These are phyloP conservation scores for Himalopsyche phryganea DNA, from an alignment of 1,140 invertebrate genomes.

Conservation along the genomic window DNA sequence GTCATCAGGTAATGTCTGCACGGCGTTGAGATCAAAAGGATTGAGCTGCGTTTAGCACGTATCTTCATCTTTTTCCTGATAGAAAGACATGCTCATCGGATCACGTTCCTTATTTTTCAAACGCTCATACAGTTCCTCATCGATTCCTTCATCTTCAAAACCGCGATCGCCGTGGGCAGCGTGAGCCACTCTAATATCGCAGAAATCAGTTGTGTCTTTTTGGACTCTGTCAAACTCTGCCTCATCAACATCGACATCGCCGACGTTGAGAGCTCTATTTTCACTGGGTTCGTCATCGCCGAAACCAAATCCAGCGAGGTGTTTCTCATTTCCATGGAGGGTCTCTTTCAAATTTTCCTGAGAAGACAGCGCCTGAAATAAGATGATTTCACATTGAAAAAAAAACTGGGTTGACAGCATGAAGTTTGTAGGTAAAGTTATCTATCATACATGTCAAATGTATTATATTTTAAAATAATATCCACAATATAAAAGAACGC, in stretches of 20 bases:
- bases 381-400: not conserved
- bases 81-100: slow-evolving; percentile 68
- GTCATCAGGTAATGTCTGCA: slow-evolving; percentile 57
- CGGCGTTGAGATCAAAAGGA: slow-evolving; percentile 61
- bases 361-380: slow-evolving; percentile 31
- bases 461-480: too few species aligned
- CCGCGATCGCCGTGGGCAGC: slow-evolving; percentile 39
- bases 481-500: too few species aligned
- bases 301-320: slow-evolving; percentile 16
- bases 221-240: slow-evolving; percentile 52
- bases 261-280: not conserved
- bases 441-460: too few species aligned
- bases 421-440: too few species aligned
- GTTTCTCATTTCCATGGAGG: slow-evolving; percentile 31
- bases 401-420: too few species aligned
- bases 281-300: slow-evolving; percentile 14
- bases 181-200: slow-evolving; percentile 47
- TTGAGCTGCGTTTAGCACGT: slow-evolving; percentile 49
- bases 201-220: slow-evolving; percentile 52
- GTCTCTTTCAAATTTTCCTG: slow-evolving; percentile 33
- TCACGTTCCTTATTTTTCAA: slow-evolving; percentile 56
- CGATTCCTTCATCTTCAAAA: slow-evolving; percentile 41
- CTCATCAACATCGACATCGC: slow-evolving; percentile 14
- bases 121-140: slow-evolving; percentile 50
- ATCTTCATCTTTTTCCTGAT: slow-evolving; percentile 60